Evolutionary conservation across 1,140 invertebrate genomes (phyloP), one percentile per base, ranked within the genome.

Genomic region (Macrobrachium rosenbergii): DNA sequence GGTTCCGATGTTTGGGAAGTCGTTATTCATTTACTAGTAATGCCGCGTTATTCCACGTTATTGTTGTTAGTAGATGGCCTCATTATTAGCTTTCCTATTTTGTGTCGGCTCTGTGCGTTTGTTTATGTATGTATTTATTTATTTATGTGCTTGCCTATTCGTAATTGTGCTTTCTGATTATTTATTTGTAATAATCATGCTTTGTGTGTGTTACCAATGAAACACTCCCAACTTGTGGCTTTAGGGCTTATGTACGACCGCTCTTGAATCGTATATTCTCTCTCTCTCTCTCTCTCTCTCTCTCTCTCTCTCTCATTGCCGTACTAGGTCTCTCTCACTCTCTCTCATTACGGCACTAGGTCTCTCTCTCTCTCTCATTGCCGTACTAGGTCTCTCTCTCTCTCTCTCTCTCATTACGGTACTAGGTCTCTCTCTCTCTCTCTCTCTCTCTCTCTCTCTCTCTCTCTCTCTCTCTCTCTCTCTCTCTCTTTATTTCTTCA

Each of bases 371-470:
- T 17, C 28, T 81, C 62, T 37, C 62, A n/a, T n/a, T n/a, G n/a
- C n/a, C n/a, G n/a, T n/a, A n/a, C n/a, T n/a, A n/a, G n/a, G n/a
- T 64, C 37, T 6, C 5, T 63, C 37, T 81, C 21, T 58, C 43
- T 21, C 77, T 21, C 37, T 79, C n/a, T 58, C 52, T 79, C 45
- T 60, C n/a, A n/a, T n/a, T n/a, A n/a, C n/a, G n/a, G n/a, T n/a
- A n/a, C n/a, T n/a, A n/a, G n/a, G n/a, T 79, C 77, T 81, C 60
- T 63, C 60, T 60, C 60, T 28, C 59, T 60, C 60, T 81, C 59
- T 52, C 58, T 79, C 77, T 60, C 58, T 79, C 43, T 58, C 43
- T 21, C 77, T 21, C 37, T 79, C n/a, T 58, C 52, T 79, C 45
- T 60, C n/a, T 79, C 77, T n/a, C 37, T 60, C 62, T 23, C 14